Base-by-base conservation (phyloP, 2,797 vertebrate species). In the Caiman crocodilus region DNA sequence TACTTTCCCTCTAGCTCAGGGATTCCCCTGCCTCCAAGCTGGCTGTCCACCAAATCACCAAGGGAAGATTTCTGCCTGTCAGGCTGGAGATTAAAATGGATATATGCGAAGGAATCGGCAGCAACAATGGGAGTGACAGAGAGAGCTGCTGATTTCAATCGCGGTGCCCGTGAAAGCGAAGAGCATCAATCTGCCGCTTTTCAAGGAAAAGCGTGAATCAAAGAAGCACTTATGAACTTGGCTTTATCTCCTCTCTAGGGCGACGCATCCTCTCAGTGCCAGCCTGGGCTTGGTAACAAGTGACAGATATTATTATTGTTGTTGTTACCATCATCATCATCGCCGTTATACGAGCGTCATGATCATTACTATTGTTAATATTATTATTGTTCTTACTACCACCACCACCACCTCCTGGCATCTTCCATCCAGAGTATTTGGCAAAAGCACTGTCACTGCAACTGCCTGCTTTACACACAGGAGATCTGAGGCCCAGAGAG, bases 381-480 rank as follows among this genome's bases (percentile, higher is more conserved):
- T 50, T 50, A 50, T 50, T 50, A 50, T 10, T 50, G 42, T 50
- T 11, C 42, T 50, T 50, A 50, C 42, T 50, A 58, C 4, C 42
- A 50, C 42, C 42, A 50, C 42, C 42, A 50, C 42, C 42, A 50
- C 9, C 42, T 32, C 9, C 42, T 32, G 18, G 28, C 7, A 14
- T 26, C 2, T 4, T 4, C 25, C 75, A 30, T 7, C 28, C 82
- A 50, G 35, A 9, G 67, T 0, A 0, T 30, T 56, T 0, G 0
- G 57, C 12, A 5, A 55, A 21, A 42, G 23, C 0, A 0, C 30
- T 8, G 76, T n/a, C 69, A 12, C 69, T 26, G 0, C 56, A 58
- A 7, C 2, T 30, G 2, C n/a, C 77, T 6, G 14, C 2, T 0
- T 0, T 7, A n/a, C 3, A 2, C 0, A 0, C 0, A 60, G 16